These are phyloP conservation scores for Actinemys pallida DNA, from an alignment of 2,113 vertebrate species.

Conservation along the genomic window DNA sequence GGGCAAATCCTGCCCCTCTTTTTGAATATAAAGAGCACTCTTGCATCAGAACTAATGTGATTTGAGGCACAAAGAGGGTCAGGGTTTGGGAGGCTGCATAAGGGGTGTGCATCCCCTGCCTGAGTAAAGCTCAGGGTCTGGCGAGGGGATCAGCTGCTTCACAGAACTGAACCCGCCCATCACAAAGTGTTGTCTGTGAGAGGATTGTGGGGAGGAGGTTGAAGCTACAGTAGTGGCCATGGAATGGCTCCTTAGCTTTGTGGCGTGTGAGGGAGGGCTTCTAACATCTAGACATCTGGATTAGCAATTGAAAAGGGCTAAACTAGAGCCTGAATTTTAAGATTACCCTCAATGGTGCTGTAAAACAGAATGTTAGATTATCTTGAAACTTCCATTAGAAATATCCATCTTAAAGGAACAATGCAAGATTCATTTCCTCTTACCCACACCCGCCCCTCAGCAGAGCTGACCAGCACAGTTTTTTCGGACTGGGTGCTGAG, in stretches of 20 bases:
- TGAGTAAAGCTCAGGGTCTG: background rate
- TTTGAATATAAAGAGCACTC: background rate
- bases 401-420: background rate
- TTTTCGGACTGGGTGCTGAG: background rate
- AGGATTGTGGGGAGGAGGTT: background rate
- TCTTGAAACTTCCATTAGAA: constrained; percentile 49
- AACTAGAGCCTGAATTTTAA: constrained; percentile 70
- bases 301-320: constrained; percentile 71
- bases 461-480: background rate
- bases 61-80: background rate
- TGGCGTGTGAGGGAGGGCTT: background rate
- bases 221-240: background rate
- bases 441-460: rapidly evolving
- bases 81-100: background rate
- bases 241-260: background rate
- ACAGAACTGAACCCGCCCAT: background rate
- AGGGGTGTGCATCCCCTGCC: background rate
- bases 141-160: background rate
- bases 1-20: background rate
- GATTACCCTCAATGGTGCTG: constrained; percentile 74
- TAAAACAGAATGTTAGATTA: constrained; percentile 71
- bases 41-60: background rate
- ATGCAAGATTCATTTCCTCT: background rate
- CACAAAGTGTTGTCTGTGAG: background rate
- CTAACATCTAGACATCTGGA: constrained; percentile 50